These are phyloP conservation scores for Euspilapteryx auroguttella DNA, from an alignment of 2,888 invertebrate genomes.

Conservation along the genomic window DNA sequence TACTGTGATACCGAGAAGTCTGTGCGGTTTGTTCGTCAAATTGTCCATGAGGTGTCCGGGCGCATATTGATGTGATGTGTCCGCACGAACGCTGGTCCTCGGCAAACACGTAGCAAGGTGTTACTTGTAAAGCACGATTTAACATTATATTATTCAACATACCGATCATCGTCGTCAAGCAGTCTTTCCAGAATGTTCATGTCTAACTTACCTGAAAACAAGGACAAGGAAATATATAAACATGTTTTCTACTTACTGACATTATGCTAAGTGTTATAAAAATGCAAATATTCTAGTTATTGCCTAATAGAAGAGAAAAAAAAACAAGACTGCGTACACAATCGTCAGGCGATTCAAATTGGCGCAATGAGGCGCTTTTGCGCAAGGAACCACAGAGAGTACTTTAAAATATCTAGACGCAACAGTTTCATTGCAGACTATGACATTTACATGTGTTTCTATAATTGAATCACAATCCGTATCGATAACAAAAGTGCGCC, in stretches of 20 bases:
- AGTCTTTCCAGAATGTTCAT: slow-evolving; percentile 13
- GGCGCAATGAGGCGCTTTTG: slow-evolving; percentile 10
- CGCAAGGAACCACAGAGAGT: slow-evolving; percentile 16
- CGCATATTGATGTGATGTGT: slow-evolving; percentile 48
- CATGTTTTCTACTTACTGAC: no score
- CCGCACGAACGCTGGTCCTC: slow-evolving; percentile 22
- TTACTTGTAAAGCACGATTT: no score
- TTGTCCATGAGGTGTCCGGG: slow-evolving; percentile 41
- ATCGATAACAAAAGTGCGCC: slow-evolving; percentile 4
- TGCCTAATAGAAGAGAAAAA: slow-evolving; percentile 17
- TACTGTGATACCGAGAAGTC: slow-evolving; percentile 29
- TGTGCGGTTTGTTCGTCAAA: slow-evolving; percentile 50
- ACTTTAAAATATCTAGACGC: neutral
- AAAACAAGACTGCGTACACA: slow-evolving; percentile 13
- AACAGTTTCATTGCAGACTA: neutral
- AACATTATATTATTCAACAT: no score
- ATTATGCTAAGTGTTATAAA: no score
- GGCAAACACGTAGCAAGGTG: slow-evolving; percentile 34
- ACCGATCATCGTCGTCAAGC: slow-evolving; percentile 3
- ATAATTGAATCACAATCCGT: slow-evolving; percentile 28
- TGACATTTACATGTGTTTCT: slow-evolving; percentile 47
- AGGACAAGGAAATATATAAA: slow-evolving; percentile 7
- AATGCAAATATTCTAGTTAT: slow-evolving; percentile 16
- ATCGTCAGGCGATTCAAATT: slow-evolving; percentile 9
- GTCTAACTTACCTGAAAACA: slow-evolving; percentile 6